Base-by-base conservation (phyloP, 2,888 invertebrate genomes). In the Endotricha flammealis region DNA sequence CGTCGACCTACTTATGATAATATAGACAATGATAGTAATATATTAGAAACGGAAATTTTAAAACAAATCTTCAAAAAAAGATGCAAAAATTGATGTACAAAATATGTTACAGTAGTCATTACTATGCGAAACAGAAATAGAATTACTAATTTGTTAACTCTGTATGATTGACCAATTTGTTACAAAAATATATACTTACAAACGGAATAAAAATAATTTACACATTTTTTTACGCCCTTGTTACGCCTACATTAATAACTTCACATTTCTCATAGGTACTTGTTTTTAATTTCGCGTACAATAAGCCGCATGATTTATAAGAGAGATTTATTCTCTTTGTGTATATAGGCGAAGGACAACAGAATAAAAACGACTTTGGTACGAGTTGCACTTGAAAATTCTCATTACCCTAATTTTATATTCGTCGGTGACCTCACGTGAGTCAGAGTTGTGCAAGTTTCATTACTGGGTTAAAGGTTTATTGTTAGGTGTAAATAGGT, bases 391-490 rank as follows among this genome's bases (percentile, higher is more conserved):
- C 53, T 50, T 58, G 58, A 57, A 53, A 50, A 42, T 47, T 37
- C 47, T 63, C 58, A 59, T 66, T 64, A 69, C 57, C 53, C 65
- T 50, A 51, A 62, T 66, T 68, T 59, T 51, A 61, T 48, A 48
- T 42, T 45, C 41, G 33, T 42, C 42, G 49, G 29, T 47, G 56
- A 60, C 56, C 53, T 59, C 50, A 57, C 41, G 54, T 50, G 58
- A 61, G 42, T 64, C 67, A 62, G 65, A 56, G 52, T 77, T 74
- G 72, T 60, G 75, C 64, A 80, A 78, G 61, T 22, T 52, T 62
- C 70, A 73, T 68, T 71, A 72, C 71, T 71, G 60, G 64, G 71
- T 68, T 67, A 65, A 62, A 65, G 49, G 42, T 57, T 52, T 64
- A 72, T 70, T 74, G 72, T 75, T 73, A 53, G 61, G 44, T 42